Conservation (phyloP, 2,888 invertebrate genomes). For the Napeogenes inachia region DNA sequence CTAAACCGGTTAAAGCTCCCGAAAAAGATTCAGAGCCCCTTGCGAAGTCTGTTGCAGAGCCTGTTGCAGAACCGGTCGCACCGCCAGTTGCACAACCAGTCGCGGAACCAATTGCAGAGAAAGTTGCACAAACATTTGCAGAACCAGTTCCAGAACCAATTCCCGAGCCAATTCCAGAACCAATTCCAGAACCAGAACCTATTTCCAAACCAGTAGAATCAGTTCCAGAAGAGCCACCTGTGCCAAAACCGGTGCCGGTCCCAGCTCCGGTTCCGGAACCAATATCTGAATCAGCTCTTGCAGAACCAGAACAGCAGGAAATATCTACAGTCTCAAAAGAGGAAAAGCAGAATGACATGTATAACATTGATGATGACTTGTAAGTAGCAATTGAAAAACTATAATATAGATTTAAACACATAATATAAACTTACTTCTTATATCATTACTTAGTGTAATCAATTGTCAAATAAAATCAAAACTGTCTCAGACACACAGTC, state of each 20-base stretch:
- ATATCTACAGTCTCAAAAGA: slow-evolving; percentile 5
- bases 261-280: not conserved
- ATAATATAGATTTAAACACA: no score
- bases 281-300: not conserved
- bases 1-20: slow-evolving; percentile 13
- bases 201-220: not conserved
- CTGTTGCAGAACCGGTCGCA: not conserved
- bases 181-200: slow-evolving; percentile 9
- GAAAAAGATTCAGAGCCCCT: not conserved
- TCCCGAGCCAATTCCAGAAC: slow-evolving; percentile 3
- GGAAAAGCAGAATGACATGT: slow-evolving; percentile 31
- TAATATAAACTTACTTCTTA: no score
- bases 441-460: slow-evolving; percentile 1
- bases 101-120: not conserved
- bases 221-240: slow-evolving; percentile 9
- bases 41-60: not conserved
- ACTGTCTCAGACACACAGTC: no score
- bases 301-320: slow-evolving; percentile 6
- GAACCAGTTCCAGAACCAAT: not conserved
- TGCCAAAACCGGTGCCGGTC: no score
- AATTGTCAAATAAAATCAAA: no score
- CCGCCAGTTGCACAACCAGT: not conserved
- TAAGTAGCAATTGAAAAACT: slow-evolving; percentile 28
- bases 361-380: slow-evolving; percentile 43
- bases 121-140: slow-evolving; percentile 10